Evolutionary conservation across 1,140 invertebrate species (phyloP).

Genomic region (Macrosteles quadrilineatus): DNA sequence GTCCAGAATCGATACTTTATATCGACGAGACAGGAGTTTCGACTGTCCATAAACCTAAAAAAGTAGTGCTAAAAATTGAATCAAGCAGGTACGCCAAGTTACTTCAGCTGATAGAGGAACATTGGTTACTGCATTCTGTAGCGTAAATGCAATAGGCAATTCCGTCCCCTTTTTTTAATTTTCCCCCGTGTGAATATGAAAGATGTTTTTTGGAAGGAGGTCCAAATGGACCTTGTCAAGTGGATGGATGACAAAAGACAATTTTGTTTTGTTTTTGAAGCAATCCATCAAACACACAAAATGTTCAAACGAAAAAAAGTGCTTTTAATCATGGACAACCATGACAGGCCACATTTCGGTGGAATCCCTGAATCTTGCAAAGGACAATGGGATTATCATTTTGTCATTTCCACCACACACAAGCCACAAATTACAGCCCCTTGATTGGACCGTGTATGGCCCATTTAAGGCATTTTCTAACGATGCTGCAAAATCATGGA

Average conservation of each 20-base stretch:
- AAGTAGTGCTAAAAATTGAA: slow-evolving; percentile 44
- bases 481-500: slow-evolving; percentile 15
- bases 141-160: slow-evolving; percentile 45
- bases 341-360: slow-evolving; percentile 35
- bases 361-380: slow-evolving; percentile 35
- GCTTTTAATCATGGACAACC: slow-evolving; percentile 38
- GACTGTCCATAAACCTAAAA: slow-evolving; percentile 47
- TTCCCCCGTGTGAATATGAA: slow-evolving; percentile 50
- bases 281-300: slow-evolving; percentile 17
- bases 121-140: slow-evolving; percentile 41
- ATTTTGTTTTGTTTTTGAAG: slow-evolving; percentile 42
- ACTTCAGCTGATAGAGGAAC: slow-evolving; percentile 45
- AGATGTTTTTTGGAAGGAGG: slow-evolving; percentile 52
- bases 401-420: slow-evolving; percentile 38
- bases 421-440: slow-evolving; percentile 37
- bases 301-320: slow-evolving; percentile 33
- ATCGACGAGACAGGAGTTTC: slow-evolving; percentile 48
- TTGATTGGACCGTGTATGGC: slow-evolving; percentile 37
- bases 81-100: slow-evolving; percentile 44
- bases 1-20: slow-evolving; percentile 48
- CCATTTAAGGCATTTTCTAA: slow-evolving; percentile 37
- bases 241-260: slow-evolving; percentile 50
- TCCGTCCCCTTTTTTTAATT: slow-evolving; percentile 49
- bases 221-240: slow-evolving; percentile 46
- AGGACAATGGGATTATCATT: slow-evolving; percentile 26